Evolutionary conservation across 2,113 vertebrate genomes (phyloP), one percentile per base, ranked within the genome.

Genomic region (Athene noctua): DNA sequence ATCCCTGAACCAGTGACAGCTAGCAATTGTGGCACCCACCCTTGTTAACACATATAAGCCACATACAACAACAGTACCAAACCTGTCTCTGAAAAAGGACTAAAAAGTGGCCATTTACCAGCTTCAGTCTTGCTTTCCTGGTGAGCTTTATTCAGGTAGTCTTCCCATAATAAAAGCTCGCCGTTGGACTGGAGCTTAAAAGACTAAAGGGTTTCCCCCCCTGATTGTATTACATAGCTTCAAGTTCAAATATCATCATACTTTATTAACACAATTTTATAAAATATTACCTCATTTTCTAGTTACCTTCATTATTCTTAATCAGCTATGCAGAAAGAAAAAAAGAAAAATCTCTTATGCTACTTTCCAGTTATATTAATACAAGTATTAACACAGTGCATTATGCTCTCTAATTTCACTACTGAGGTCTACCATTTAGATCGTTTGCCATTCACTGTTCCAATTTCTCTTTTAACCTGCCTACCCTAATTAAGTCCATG

Each of bases 351-450:
- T 77, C 92, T 96, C 80, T 95, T 95, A 90, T 89, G 96, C 97
- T 98, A 94, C 66, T 97, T 98, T 98, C 97, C 97, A 98, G 98
- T 98, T 97, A 87, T 80, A 97, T 86, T 91, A 98, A 96, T 96
- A 93, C 96, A 97, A 96, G 78, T 92, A 96, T 97, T 95, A 97
- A 96, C 95, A 97, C 77, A 98, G 96, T 97, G 96, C 94, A 95
- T 97, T 97, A 96, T 58, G 88, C 84, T 97, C 96, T 95, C 97
- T 97, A 95, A 96, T 97, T 78, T 89, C 81, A 94, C 67, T 97
- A 95, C 27, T 95, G 96, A 97, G 63, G 66, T 92, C 93, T 97
- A 98, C 80, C 83, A 93, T 84, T 97, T 92, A 97, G 62, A 96
- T 97, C 91, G 70, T 90, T 97, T 94, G 78, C 84, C 74, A 94